A percentile compares a stretch with the other conserved stretches of the same genome.
These are phyloP conservation scores for Andrena dorsata DNA, from an alignment of 2,888 invertebrate species.

Conservation along the genomic window DNA sequence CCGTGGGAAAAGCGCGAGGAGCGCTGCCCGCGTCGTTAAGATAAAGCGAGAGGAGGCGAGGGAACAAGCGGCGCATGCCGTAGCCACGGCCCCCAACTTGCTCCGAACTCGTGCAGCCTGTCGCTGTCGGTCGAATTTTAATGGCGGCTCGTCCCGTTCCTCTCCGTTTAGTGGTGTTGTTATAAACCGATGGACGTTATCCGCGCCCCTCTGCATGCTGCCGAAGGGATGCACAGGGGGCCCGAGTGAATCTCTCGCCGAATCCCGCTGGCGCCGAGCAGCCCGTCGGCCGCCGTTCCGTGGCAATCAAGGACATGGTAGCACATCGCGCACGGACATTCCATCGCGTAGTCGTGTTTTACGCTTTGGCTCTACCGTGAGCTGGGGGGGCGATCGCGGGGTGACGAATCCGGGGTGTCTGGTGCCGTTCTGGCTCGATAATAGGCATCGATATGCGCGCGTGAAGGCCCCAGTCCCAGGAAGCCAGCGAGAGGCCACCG, in stretches of 20 bases:
- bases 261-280: not conserved
- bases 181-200: conserved; percentile 74
- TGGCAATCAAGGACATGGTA: conserved; percentile 68
- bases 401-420: conserved; percentile 14
- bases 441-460: conserved; percentile 4
- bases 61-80: conserved; percentile 75
- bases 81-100: conserved; percentile 75
- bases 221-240: conserved; percentile 2
- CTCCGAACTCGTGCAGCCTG: conserved; percentile 72
- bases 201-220: conserved; percentile 26
- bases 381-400: conserved; percentile 66
- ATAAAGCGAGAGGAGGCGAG: conserved; percentile 66
- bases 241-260: conserved; percentile 5
- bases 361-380: conserved; percentile 66
- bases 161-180: conserved; percentile 80
- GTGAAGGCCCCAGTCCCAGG: not conserved
- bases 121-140: conserved; percentile 81
- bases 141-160: conserved; percentile 80
- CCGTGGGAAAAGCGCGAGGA: conserved; percentile 62
- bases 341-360: conserved; percentile 67
- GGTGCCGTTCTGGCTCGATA: conserved; percentile 30
- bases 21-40: conserved; percentile 10
- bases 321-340: conserved; percentile 74
- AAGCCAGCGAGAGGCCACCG: conserved; percentile 46
- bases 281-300: not conserved